Percentiles rank a stretch among this genome's conserved stretches.
phyloP scores from a whole-genome alignment of 37 sponge, comb jelly and placozoan species.

The Theonella swinhoei region DNA sequence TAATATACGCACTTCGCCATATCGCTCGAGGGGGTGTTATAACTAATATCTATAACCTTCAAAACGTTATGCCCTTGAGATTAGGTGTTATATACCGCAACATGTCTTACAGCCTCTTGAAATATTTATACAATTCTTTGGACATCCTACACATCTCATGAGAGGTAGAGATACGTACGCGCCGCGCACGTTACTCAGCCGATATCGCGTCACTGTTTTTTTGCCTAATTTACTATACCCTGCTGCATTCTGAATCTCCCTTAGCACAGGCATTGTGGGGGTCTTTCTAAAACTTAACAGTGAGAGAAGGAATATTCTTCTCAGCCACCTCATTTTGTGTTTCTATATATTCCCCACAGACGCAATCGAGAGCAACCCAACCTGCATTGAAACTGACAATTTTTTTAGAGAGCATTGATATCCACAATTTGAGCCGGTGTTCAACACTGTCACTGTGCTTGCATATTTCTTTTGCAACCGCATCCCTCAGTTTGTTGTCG shows the following conservation, averaged over 20 bases:
- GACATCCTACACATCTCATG: too few relatives aligned
- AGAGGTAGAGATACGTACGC: too few relatives aligned
- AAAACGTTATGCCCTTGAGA: too few relatives aligned
- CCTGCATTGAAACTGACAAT: constrained; percentile 21
- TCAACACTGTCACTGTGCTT: constrained; percentile 1
- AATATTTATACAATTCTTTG: too few relatives aligned
- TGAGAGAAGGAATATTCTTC: not conserved
- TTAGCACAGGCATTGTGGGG: constrained; percentile 4
- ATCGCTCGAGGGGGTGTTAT: too few relatives aligned
- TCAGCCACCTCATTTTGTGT: not conserved
- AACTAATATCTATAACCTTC: too few relatives aligned
- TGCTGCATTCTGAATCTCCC: constrained; percentile 6
- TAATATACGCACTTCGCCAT: too few relatives aligned
- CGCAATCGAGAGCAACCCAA: constrained; percentile 2
- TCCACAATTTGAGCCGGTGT: constrained; percentile 25
- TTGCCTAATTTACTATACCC: too few relatives aligned
- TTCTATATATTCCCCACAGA: constrained; percentile 10
- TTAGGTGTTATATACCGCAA: too few relatives aligned
- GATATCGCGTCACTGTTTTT: too few relatives aligned
- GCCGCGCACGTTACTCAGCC: too few relatives aligned
- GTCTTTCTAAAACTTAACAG: not conserved
- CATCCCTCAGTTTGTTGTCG: constrained; percentile 13
- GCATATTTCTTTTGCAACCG: constrained; percentile 30
- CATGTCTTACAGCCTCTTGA: too few relatives aligned
- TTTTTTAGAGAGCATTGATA: constrained; percentile 3